Conservation (phyloP, 2,113 vertebrate genomes). For the Chiloscyllium plagiosum region DNA sequence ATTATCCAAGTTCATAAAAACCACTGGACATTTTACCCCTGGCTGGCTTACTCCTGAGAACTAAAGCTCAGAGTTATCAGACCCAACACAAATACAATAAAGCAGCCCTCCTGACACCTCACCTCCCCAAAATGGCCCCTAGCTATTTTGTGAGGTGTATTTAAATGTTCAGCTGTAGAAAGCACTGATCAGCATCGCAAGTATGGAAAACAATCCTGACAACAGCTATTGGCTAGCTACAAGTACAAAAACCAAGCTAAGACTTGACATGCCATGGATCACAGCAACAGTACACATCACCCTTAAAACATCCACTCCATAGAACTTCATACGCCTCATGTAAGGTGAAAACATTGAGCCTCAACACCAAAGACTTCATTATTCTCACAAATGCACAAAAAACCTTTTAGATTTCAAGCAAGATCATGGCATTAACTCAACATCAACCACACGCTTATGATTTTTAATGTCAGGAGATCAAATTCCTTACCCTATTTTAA, state of each 20-base stretch:
- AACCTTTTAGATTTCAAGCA: neutral
- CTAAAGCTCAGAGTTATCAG: slow-evolving; percentile 24
- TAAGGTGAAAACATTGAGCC: neutral
- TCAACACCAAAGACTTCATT: neutral
- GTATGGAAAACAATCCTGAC: neutral
- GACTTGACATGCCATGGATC: neutral
- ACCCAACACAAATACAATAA: slow-evolving; percentile 32
- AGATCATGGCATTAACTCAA: neutral
- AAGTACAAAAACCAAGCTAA: neutral
- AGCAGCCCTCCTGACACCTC: neutral
- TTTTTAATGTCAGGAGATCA: neutral
- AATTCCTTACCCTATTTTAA: slow-evolving; percentile 24
- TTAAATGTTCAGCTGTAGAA: neutral
- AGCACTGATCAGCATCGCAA: neutral
- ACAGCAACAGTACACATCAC: neutral
- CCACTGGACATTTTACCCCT: slow-evolving; percentile 6
- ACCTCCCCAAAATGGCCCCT: neutral
- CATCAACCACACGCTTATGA: neutral
- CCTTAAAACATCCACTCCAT: neutral
- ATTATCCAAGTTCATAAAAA: slow-evolving; percentile 28
- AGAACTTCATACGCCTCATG: neutral
- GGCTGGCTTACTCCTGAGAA: slow-evolving; percentile 28
- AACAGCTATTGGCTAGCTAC: neutral
- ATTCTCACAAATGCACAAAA: neutral
- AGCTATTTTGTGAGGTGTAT: slow-evolving; percentile 24